phyloP scores from a whole-genome alignment of 2,888 invertebrate species.

The Orchesellides sinensis region DNA sequence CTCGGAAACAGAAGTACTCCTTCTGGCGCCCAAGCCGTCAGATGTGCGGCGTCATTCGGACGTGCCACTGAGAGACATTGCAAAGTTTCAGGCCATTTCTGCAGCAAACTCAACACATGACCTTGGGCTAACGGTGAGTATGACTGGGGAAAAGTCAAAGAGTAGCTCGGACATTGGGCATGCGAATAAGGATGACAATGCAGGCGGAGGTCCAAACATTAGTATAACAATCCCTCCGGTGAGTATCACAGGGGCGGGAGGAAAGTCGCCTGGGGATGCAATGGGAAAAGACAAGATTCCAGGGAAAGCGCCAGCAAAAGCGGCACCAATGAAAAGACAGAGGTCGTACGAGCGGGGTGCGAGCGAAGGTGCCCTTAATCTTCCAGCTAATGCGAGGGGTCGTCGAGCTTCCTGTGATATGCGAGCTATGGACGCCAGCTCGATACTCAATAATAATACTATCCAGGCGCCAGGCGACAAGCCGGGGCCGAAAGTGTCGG shows the following conservation, averaged over 20 bases:
- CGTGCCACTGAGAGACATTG: constrained; percentile 73
- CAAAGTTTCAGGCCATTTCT: constrained; percentile 72
- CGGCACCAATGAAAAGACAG: constrained; percentile 72
- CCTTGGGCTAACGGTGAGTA: constrained; percentile 67
- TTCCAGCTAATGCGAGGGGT: constrained; percentile 72
- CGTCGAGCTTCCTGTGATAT: constrained; percentile 74
- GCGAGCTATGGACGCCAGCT: constrained; percentile 68
- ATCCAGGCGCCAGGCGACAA: constrained; percentile 49
- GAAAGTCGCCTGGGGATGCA: constrained; percentile 19
- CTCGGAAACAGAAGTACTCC: constrained; percentile 74
- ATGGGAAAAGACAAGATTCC: constrained; percentile 51
- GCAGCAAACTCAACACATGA: constrained; percentile 70
- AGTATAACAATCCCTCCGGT: constrained; percentile 12
- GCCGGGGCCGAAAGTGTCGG: background rate
- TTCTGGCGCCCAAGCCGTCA: constrained; percentile 72
- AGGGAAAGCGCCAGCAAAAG: constrained; percentile 56
- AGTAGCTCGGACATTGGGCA: constrained; percentile 58
- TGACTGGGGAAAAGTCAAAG: constrained; percentile 67
- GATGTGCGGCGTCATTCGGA: constrained; percentile 74
- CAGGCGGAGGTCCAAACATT: constrained; percentile 17
- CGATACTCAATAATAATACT: constrained; percentile 72
- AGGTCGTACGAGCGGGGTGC: constrained; percentile 72
- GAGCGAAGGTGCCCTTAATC: constrained; percentile 72
- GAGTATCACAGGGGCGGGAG: constrained; percentile 5
- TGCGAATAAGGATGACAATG: constrained; percentile 67